Percentiles rank a stretch among this genome's conserved stretches.
Conservation (phyloP, 1,140 invertebrate genomes). For the Pseudoatta argentina region DNA sequence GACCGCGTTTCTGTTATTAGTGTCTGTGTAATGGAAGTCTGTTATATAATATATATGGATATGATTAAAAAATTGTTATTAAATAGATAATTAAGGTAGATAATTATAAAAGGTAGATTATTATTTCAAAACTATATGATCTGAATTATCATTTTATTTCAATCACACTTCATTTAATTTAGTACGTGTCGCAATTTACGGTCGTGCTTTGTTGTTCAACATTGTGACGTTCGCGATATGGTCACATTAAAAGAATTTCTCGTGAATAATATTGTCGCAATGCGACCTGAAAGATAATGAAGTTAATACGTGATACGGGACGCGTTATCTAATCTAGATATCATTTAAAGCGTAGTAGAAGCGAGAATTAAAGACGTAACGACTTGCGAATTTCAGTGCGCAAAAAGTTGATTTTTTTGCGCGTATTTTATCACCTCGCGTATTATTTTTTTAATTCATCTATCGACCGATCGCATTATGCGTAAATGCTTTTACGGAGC, state of each 20-base stretch:
- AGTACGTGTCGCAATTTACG: conserved; percentile 18
- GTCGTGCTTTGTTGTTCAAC: conserved; percentile 40
- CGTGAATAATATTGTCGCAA: conserved; percentile 41
- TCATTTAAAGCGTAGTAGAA: conserved; percentile 34
- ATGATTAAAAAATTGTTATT: not conserved
- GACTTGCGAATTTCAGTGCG: conserved; percentile 30
- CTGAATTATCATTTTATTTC: not conserved
- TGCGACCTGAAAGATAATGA: conserved; percentile 43
- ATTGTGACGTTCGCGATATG: conserved; percentile 26
- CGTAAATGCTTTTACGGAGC: no score
- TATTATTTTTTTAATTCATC: not conserved
- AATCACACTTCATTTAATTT: conserved; percentile 27
- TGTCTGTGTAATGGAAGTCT: not conserved
- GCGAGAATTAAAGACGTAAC: conserved; percentile 18
- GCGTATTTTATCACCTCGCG: not conserved
- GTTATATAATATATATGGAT: not conserved
- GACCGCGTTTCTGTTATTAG: not conserved
- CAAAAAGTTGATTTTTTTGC: not conserved
- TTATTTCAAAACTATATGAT: not conserved
- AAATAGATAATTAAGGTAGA: no score
- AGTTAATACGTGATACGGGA: conserved; percentile 44
- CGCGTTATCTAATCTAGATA: conserved; percentile 58
- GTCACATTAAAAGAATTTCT: conserved; percentile 5
- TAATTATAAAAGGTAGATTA: not conserved
- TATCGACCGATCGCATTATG: no score